Evolutionary conservation across 2,113 vertebrate species (phyloP).

Genomic region (Xenopus tropicalis): UCB_Xtro_10.0 CM004447.2:115643501-115644000

Average conservation of each 20-base stretch:
- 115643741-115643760: slow-evolving; percentile 97
- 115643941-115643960: slow-evolving; percentile 52
- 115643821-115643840: slow-evolving; percentile 97
- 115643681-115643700: slow-evolving; percentile 81
- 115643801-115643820: slow-evolving; percentile 87
- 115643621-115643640: slow-evolving; percentile 82
- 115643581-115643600: slow-evolving; percentile 68
- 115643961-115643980: slow-evolving; percentile 49
- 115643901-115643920: slow-evolving; percentile 78
- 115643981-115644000: slow-evolving; percentile 51
- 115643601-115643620: slow-evolving; percentile 90
- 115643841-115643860: slow-evolving; percentile 99
- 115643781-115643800: slow-evolving; percentile 87
- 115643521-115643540: slow-evolving; percentile 46
- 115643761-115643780: slow-evolving; percentile 77
- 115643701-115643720: slow-evolving; percentile 94
- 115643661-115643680: slow-evolving; percentile 87
- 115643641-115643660: slow-evolving; percentile 94
- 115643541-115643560: slow-evolving; percentile 57
- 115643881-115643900: slow-evolving; percentile 76
- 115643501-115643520: not conserved
- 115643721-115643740: slow-evolving; percentile 90
- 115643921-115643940: slow-evolving; percentile 58
- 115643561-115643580: slow-evolving; percentile 57
- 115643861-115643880: slow-evolving; percentile 86